Conservation (phyloP, 2,113 vertebrate genomes). For the Dermatemys mawii region DNA sequence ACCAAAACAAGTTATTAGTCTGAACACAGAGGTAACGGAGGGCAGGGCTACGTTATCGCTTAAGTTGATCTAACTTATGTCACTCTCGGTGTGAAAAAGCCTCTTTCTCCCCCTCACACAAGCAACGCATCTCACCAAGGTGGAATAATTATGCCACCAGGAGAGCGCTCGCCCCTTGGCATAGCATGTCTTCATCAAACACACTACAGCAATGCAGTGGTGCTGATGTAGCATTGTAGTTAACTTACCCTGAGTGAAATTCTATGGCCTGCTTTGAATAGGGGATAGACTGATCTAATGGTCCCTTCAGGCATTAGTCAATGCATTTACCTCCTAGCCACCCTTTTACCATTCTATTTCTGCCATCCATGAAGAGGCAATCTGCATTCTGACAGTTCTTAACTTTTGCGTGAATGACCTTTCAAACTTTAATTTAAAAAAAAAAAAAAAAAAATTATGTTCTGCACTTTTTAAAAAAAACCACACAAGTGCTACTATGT, state of each 20-base stretch:
- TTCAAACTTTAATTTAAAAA: too few species aligned
- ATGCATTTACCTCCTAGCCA: neutral
- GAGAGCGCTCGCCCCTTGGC: too few species aligned
- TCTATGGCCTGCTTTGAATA: neutral
- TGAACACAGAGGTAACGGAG: neutral
- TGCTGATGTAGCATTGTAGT: too few species aligned
- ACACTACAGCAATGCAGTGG: too few species aligned
- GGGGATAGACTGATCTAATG: neutral
- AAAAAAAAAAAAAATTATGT: too few species aligned
- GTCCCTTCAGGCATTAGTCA: neutral
- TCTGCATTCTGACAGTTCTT: neutral
- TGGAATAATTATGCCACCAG: too few species aligned
- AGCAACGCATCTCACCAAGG: too few species aligned
- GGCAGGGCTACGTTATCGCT: too few species aligned
- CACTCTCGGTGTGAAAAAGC: too few species aligned
- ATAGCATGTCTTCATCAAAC: too few species aligned
- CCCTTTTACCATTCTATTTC: neutral
- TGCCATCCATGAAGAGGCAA: neutral
- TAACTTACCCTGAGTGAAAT: neutral
- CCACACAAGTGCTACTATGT: neutral
- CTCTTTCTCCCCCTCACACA: too few species aligned
- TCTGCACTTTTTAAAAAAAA: neutral
- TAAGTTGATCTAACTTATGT: too few species aligned
- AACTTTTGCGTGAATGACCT: neutral
- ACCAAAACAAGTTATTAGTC: neutral